Conservation (phyloP, 2,797 vertebrate species). For the Petrocephalus sullivani region DNA sequence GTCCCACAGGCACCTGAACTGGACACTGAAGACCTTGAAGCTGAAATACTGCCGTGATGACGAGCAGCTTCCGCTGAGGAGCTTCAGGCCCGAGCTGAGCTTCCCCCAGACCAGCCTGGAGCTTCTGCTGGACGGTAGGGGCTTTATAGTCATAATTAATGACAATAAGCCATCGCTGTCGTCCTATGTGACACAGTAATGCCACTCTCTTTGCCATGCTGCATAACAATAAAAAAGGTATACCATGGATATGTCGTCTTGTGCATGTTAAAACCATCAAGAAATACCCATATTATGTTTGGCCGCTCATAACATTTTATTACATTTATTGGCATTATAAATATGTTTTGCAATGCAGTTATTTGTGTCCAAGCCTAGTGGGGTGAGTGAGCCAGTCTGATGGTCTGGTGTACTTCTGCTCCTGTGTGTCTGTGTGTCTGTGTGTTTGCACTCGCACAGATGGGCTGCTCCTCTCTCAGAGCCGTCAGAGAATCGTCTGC, state of each 20-base stretch:
- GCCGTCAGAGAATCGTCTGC: conserved; percentile 90
- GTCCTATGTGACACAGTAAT: not conserved
- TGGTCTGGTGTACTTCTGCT: not conserved
- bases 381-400: not conserved
- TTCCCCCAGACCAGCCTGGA: conserved; percentile 86
- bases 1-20: conserved; percentile 79
- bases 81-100: conserved; percentile 77
- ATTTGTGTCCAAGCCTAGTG: not conserved
- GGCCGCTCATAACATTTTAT: not conserved
- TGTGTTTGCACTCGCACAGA: conserved; percentile 57
- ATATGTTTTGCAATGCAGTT: not conserved
- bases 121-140: conserved; percentile 77
- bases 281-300: not conserved
- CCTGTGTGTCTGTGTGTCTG: not conserved
- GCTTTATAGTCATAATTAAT: not conserved
- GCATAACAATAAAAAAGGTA: too few species aligned
- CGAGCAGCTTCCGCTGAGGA: conserved; percentile 77
- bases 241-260: too few species aligned
- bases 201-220: not conserved
- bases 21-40: conserved; percentile 87
- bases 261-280: not conserved
- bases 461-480: conserved; percentile 91
- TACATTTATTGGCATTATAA: not conserved
- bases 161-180: not conserved
- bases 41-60: conserved; percentile 73